Evolutionary conservation across 2,888 invertebrate genomes (phyloP), one percentile per base, ranked within the genome.

Genomic region (Parelbella ahira): DNA sequence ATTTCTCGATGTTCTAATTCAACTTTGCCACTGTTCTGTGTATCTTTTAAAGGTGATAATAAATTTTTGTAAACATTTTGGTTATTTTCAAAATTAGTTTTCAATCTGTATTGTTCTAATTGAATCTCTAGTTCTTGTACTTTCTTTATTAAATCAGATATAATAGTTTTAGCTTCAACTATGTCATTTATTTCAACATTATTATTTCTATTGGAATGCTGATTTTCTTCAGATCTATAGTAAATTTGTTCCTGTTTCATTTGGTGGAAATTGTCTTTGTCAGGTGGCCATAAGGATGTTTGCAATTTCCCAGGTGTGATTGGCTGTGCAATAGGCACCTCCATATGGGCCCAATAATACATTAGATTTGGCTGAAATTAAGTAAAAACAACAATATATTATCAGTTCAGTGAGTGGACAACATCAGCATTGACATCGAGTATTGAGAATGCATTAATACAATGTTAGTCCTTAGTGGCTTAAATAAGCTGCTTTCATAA

Each of bases 271-370:
- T 56, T 45, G 8, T 80, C 75, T 54, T 69, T 75, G 38, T 83
- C 80, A 4, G 93, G 93, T 0, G 95, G 94, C 94, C 95, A 94
- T 19, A 92, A 88, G 0, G 91, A 80, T 45, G 91, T 90, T 51
- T 93, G 91, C 30, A 96, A 81, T 63, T 92, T 90, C 33, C 94
- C 93, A 0, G 95, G 94, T 8, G 93, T 92, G 44, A 91, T 82
- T 19, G 93, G 91, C 49, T 91, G 89, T 30, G 90, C 84, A 20
- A 90, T 83, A 38, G 92, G 90, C 30, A 89, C 80, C 75, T 94
- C 94, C 50, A 93, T 93, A 69, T 95, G 94, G 11, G 94, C 91
- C 97, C 97, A 97, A 71, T 93, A 94, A 81, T 97, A 97, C 93
- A 96, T 95, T 65, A 94, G 90, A 77, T 94, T 95, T 45, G 95